These are phyloP conservation scores for Cyprichromis sp. DNA, from an alignment of 2,113 vertebrate species.

Conservation along the genomic window DNA sequence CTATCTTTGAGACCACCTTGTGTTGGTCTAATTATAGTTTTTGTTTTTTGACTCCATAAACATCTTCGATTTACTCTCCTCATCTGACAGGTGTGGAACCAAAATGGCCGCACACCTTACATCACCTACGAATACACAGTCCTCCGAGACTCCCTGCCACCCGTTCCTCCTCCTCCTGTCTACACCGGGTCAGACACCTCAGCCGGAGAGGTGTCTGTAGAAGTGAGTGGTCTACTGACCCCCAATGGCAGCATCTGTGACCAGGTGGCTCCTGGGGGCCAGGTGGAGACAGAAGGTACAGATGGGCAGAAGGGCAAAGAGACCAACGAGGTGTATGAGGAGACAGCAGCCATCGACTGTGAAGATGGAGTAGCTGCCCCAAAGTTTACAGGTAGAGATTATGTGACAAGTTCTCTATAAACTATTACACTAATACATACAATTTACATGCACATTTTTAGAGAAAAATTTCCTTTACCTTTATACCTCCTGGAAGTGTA, in stretches of 20 bases:
- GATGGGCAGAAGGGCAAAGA: constrained; percentile 77
- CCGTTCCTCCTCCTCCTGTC: constrained; percentile 72
- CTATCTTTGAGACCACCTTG: background rate
- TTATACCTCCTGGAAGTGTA: rapidly evolving
- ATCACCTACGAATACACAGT: constrained; percentile 96
- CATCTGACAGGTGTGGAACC: constrained; percentile 82
- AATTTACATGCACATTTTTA: background rate
- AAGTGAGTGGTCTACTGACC: constrained; percentile 52
- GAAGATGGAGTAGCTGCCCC: constrained; percentile 67
- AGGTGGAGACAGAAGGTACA: constrained; percentile 53
- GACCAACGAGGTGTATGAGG: constrained; percentile 91
- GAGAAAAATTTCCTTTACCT: background rate
- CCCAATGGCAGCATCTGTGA: constrained; percentile 75
- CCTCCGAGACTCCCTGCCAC: constrained; percentile 77
- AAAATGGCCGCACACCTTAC: constrained; percentile 89
- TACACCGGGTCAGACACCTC: constrained; percentile 77
- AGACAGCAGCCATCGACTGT: constrained; percentile 73
- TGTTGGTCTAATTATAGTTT: background rate
- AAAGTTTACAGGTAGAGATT: constrained; percentile 69
- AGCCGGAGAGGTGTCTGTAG: constrained; percentile 53
- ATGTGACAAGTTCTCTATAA: background rate
- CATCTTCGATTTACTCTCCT: background rate
- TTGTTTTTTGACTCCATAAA: background rate
- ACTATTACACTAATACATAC: background rate
- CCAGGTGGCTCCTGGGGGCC: constrained; percentile 60